Conservation (phyloP, 1,140 invertebrate genomes). For the Meloidogyne chitwoodi region DNA sequence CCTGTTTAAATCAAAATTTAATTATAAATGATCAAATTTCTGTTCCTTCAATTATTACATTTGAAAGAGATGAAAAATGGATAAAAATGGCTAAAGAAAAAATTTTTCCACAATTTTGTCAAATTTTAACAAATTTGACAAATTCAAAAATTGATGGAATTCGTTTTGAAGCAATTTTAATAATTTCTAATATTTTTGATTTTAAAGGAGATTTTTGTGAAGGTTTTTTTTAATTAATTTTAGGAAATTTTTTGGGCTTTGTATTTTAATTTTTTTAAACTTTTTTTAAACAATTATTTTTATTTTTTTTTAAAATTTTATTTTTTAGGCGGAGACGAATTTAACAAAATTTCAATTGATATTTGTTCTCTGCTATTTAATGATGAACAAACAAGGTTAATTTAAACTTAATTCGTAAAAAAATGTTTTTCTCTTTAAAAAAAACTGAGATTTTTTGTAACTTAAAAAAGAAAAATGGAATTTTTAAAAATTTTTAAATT, state of each 20-base stretch:
- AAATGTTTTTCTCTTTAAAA: not conserved
- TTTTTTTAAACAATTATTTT: no score
- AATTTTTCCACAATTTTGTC: constrained; percentile 3
- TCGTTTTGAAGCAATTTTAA: constrained; percentile 1
- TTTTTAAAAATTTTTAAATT: not conserved
- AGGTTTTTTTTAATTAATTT: not conserved
- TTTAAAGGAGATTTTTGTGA: not conserved
- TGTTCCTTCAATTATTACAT: not conserved
- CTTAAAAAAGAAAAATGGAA: no score
- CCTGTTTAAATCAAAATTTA: not conserved
- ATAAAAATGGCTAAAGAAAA: not conserved
- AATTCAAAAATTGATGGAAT: not conserved
- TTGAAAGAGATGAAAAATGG: not conserved
- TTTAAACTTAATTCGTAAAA: no score
- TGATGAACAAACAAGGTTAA: not conserved
- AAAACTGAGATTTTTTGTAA: no score
- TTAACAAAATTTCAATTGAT: not conserved
- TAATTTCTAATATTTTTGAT: not conserved
- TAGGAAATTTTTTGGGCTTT: no score
- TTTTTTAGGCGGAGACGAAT: not conserved
- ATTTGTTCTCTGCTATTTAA: not conserved
- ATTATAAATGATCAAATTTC: not conserved
- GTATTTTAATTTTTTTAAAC: no score
- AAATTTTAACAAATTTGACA: not conserved
- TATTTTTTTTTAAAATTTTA: not conserved